Percentiles rank a stretch among this genome's conserved stretches.
Conservation (phyloP, 2,888 invertebrate genomes). For the Sceliomorpha sp. region DNA sequence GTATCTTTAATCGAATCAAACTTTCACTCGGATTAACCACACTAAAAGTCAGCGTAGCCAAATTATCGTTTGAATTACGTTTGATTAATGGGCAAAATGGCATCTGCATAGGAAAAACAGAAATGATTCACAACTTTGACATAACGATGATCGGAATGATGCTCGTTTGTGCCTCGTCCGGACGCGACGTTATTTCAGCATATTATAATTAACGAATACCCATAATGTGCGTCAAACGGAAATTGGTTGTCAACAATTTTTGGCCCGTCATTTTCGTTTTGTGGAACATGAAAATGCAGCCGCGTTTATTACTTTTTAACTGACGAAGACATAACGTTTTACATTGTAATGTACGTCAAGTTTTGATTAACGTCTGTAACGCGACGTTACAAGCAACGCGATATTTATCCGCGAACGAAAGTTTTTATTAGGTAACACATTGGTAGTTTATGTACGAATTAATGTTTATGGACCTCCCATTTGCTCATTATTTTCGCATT, state of each 20-base stretch:
- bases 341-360: constrained; percentile 47
- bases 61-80: constrained; percentile 30
- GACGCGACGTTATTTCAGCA: too few relatives aligned
- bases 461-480: constrained; percentile 42
- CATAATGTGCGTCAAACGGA: too few relatives aligned
- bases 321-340: too few relatives aligned
- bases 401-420: constrained; percentile 48
- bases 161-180: too few relatives aligned
- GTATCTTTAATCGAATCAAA: constrained; percentile 46
- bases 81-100: constrained; percentile 12
- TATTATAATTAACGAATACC: too few relatives aligned
- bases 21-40: constrained; percentile 33
- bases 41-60: constrained; percentile 28
- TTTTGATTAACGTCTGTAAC: constrained; percentile 54
- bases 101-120: too few relatives aligned
- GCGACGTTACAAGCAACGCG: constrained; percentile 48
- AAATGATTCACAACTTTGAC: too few relatives aligned
- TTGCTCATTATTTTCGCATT: constrained; percentile 49
- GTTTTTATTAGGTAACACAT: constrained; percentile 52
- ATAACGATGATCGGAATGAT: too few relatives aligned
- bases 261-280: too few relatives aligned
- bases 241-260: too few relatives aligned
- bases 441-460: constrained; percentile 49
- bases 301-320: too few relatives aligned
- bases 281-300: too few relatives aligned